Conservation (phyloP, 2,113 vertebrate genomes). For the Marmota flaviventris region DNA sequence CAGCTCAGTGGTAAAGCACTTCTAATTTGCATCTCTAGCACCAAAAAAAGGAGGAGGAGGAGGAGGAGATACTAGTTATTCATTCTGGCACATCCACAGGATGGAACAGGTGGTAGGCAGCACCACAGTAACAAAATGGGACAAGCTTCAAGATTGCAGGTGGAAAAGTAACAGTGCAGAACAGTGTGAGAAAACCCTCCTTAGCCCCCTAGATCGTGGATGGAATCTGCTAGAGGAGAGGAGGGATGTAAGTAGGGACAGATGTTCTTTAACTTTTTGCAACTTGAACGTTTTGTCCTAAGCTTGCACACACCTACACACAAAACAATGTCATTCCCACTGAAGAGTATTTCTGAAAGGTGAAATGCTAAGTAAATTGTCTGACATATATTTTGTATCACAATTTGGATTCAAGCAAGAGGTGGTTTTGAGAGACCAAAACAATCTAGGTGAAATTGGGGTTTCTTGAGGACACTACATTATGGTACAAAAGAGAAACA, state of each 20-base stretch:
- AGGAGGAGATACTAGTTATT: not conserved
- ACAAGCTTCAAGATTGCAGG: not conserved
- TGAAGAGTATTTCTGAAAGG: not conserved
- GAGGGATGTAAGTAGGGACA: not conserved
- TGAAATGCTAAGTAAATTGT: not conserved
- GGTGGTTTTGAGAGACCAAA: conserved; percentile 17
- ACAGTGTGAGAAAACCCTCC: not conserved
- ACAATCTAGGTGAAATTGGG: not conserved
- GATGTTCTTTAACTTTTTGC: not conserved
- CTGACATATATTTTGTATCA: not conserved
- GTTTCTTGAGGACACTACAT: not conserved
- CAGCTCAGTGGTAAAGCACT: too few species aligned
- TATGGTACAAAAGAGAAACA: not conserved
- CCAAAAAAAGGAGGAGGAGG: too few species aligned
- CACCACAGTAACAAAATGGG: not conserved
- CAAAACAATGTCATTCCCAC: not conserved
- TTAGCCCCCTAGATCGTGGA: not conserved
- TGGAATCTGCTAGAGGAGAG: not conserved
- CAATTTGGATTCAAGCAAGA: not conserved
- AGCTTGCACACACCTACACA: not conserved
- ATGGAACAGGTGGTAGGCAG: not conserved
- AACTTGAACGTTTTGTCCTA: not conserved
- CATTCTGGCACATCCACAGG: not conserved
- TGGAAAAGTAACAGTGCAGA: not conserved
- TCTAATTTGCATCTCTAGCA: too few species aligned